Evolutionary conservation across 1,140 invertebrate genomes (phyloP).

Genomic region (Drosophila oshimai): DNA sequence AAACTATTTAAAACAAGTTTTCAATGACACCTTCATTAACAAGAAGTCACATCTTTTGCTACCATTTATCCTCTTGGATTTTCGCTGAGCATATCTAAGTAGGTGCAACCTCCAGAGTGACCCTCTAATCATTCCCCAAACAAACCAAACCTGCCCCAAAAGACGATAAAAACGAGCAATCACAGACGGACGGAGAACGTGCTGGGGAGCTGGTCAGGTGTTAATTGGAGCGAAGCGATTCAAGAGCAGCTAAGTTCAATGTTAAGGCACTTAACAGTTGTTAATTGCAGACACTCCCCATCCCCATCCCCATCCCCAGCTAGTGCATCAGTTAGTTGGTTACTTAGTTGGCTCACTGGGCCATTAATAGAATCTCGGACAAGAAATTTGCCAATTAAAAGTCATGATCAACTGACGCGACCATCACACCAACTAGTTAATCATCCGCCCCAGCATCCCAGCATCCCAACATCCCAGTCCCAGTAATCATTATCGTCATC

Average conservation of each 20-base stretch:
- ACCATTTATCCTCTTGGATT: neutral
- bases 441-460: constrained; percentile 6
- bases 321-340: constrained; percentile 9
- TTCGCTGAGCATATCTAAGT: constrained; percentile 18
- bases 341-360: constrained; percentile 13
- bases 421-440: constrained; percentile 23
- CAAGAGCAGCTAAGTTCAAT: constrained; percentile 46
- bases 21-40: neutral
- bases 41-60: neutral
- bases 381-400: constrained; percentile 42
- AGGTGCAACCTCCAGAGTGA: constrained; percentile 15
- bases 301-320: neutral
- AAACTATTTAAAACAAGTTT: too few species aligned
- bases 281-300: constrained; percentile 27
- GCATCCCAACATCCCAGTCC: too few species aligned
- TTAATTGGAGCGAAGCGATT: constrained; percentile 32
- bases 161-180: neutral
- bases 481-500: constrained; percentile 1
- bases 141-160: constrained; percentile 7
- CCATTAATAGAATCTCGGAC: constrained; percentile 34
- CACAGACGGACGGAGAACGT: neutral
- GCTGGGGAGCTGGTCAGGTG: constrained; percentile 20
- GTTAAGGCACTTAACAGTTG: constrained; percentile 39
- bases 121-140: constrained; percentile 15
- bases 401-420: constrained; percentile 33